Conservation (phyloP, 2,113 vertebrate genomes). For the Apus apus region DNA sequence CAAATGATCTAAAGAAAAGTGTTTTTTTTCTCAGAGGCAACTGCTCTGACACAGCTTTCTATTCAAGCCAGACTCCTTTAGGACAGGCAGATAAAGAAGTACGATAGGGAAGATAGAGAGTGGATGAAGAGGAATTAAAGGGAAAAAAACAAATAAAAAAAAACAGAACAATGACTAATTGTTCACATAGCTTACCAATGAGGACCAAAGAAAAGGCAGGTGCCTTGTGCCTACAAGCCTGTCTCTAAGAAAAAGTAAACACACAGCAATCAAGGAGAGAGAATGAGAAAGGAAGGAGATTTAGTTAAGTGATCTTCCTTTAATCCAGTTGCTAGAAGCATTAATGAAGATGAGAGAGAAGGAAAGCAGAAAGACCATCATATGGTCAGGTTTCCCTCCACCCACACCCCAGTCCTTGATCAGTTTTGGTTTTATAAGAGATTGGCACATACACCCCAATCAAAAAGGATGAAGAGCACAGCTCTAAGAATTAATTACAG, state of each 20-base stretch:
- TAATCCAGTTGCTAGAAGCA: background rate
- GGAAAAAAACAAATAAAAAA: background rate
- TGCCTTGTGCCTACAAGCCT: background rate
- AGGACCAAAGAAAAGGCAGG: rapidly evolving
- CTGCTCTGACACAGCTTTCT: background rate
- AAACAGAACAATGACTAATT: background rate
- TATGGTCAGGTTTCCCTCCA: background rate
- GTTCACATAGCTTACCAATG: rapidly evolving
- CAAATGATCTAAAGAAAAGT: background rate
- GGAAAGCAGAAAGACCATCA: background rate
- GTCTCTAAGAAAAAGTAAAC: background rate
- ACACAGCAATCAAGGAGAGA: background rate
- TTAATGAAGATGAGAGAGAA: background rate
- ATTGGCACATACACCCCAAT: background rate
- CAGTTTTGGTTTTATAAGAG: background rate
- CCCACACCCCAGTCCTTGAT: rapidly evolving
- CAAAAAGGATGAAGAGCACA: background rate
- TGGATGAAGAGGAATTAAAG: background rate
- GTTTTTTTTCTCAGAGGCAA: background rate
- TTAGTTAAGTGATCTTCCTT: background rate
- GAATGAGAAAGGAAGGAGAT: background rate
- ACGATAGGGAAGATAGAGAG: background rate
- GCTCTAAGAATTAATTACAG: background rate
- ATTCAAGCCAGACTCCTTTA: background rate
- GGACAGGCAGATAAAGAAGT: background rate